These are phyloP conservation scores for Phacellophora camtschatica DNA, from an alignment of 30 jellyfish, hydroid and myxozoan genomes.

Conservation along the genomic window DNA sequence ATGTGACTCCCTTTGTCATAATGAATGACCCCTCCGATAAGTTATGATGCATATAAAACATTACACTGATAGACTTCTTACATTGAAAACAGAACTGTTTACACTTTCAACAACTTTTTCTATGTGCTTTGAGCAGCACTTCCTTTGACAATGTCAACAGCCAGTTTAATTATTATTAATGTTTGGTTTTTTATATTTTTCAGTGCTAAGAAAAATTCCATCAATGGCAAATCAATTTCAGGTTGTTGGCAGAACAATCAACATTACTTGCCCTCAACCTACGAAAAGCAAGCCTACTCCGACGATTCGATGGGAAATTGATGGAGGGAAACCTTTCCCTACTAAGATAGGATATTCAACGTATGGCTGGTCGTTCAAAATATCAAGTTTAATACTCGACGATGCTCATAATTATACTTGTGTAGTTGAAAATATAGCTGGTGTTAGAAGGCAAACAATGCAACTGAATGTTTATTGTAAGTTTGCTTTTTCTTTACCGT, in stretches of 20 bases:
- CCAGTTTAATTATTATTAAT: too few relatives aligned
- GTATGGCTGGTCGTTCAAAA: conserved; percentile 64
- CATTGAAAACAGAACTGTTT: too few relatives aligned
- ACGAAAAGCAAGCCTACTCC: conserved; percentile 55
- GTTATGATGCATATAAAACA: too few relatives aligned
- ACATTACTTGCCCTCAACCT: conserved; percentile 71
- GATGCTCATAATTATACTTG: conserved; percentile 87
- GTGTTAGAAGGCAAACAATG: conserved; percentile 65
- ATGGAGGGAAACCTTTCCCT: conserved; percentile 80
- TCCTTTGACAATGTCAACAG: too few relatives aligned
- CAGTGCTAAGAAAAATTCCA: conserved; percentile 66
- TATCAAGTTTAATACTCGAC: not conserved
- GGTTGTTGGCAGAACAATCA: conserved; percentile 10
- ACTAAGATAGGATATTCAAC: conserved; percentile 7
- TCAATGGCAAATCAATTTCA: conserved; percentile 58
- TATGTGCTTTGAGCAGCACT: too few relatives aligned
- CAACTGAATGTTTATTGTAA: conserved; percentile 65
- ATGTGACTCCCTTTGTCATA: too few relatives aligned
- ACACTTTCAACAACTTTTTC: too few relatives aligned
- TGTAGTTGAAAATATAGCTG: conserved; percentile 66
- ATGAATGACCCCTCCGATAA: too few relatives aligned
- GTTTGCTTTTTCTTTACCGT: not conserved
- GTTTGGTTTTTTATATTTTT: too few relatives aligned
- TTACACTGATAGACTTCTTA: too few relatives aligned
- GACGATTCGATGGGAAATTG: conserved; percentile 49